Evolutionary conservation across 1,140 invertebrate genomes (phyloP), one percentile per base, ranked within the genome.

Genomic region (Meloidogyne hapla): DNA sequence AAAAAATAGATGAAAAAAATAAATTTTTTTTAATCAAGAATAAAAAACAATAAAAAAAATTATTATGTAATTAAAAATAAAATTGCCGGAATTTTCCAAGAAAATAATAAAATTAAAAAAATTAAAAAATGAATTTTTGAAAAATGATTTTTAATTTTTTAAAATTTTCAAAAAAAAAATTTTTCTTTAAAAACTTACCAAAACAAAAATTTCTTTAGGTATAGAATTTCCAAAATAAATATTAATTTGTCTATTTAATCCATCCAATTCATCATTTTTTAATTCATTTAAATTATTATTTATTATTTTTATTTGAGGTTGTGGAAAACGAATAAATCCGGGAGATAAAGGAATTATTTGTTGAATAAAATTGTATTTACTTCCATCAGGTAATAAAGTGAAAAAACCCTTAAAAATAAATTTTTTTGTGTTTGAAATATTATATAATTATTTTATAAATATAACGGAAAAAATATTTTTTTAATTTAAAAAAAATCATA

Each of bases 181-280:
- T 15, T 2, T 45, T 45, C 1, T n/a, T 8, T 56, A 48, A 48
- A 15, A 56, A 56, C 48, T 56, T 79, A 79, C 38, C 33, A 69
- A 68, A 48, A 71, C 28, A 65, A 62, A 76, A 8, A 66, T 40
- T 64, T 77, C 62, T 65, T 79, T 23, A 77, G 26, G 75, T 23
- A 65, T 15, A n/a, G 12, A 26, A 66, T 23, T 38, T 38, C 38
- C 33, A 45, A 45, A 61, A 23, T 25, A 25, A 40, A 45, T 48
- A 40, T 13, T 33, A 40, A 74, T 78, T 68, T 69, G 28, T 38
- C 21, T 15, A 21, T 78, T 64, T 4, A 77, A 28, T 61, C 15
- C 23, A 33, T 78, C 69, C 40, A 74, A 67, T 10, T 56, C 10
- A 33, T 77, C 26, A 68, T 13, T 25, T 23, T 73, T 64, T 13